These are phyloP conservation scores for Paratilapia polleni DNA, from an alignment of 2,113 vertebrate species.

Conservation along the genomic window DNA sequence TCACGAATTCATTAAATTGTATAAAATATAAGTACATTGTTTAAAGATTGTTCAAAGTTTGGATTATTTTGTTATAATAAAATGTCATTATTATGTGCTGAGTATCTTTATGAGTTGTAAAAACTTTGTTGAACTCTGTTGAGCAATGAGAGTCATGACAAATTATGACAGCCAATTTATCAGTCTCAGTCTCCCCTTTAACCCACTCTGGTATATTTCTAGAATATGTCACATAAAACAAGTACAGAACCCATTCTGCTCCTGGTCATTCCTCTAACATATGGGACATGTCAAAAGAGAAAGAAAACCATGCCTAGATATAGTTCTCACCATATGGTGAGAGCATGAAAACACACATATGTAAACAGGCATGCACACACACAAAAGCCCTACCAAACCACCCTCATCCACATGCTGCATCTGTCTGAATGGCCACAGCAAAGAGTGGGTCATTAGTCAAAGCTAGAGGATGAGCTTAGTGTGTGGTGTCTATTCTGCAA, in stretches of 20 bases:
- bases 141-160: slow-evolving; percentile 16
- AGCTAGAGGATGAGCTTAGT: slow-evolving; percentile 12
- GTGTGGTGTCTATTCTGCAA: slow-evolving; percentile 1
- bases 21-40: slow-evolving; percentile 25
- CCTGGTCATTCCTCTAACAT: slow-evolving; percentile 27
- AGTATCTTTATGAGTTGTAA: not conserved
- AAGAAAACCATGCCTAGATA: not conserved
- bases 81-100: not conserved
- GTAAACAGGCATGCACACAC: not conserved
- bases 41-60: not conserved
- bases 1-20: not conserved
- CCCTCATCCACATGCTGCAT: not conserved
- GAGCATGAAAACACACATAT: not conserved
- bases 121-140: slow-evolving; percentile 4
- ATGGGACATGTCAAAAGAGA: slow-evolving; percentile 5
- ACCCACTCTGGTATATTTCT: slow-evolving; percentile 6
- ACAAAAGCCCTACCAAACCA: not conserved
- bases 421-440: not conserved
- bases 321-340: slow-evolving; percentile 13
- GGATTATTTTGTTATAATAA: not conserved
- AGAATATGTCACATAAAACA: slow-evolving; percentile 23
- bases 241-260: not conserved
- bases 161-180: slow-evolving; percentile 35
- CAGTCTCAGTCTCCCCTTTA: slow-evolving; percentile 9
- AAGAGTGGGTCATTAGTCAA: slow-evolving; percentile 42